Evolutionary conservation across 2,797 vertebrate genomes (phyloP), one percentile per base, ranked within the genome.

Genomic region (Hybognathus amarus): DNA sequence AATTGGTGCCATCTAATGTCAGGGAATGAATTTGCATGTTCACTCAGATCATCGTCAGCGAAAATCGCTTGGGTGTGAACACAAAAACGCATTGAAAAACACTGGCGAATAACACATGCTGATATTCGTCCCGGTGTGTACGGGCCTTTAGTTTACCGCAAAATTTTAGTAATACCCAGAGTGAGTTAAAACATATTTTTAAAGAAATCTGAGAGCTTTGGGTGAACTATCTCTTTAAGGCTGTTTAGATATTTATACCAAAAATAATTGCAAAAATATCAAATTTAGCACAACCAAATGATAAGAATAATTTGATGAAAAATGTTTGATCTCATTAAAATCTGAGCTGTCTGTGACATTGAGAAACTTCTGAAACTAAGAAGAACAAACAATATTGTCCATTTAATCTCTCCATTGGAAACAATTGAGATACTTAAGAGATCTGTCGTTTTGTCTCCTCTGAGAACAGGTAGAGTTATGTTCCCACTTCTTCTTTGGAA

Each of bases 391-490:
- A 56, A n/a, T 1, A n/a, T 18, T 71, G n/a, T 52, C 9, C 13
- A 67, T 66, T 67, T 2, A 52, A 6, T 38, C 30, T 68, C 64
- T 33, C 27, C n/a, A 27, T 6, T 47, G 79, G 20, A 54, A 56
- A 85, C 7, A 80, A 86, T 78, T 74, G 0, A 71, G 64, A 86
- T 87, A 83, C 61, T 69, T 87, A 47, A 77, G 56, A 71, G 54
- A 36, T 54, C 27, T 38, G 36, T 59, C 9, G 5, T 67, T 52
- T 64, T 64, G 40, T 45, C 6, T 77, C 22, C 15, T 82, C 7
- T 22, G 7, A 13, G 33, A 54, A 82, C 61, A 82, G 80, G 77
- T 79, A 80, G 38, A 61, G 71, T 76, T 36, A 77, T 18, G 8
- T 17, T 82, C 33, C 61, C 11, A 22, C 45, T 74, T 74, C 76